Evolutionary conservation across 2,888 invertebrate genomes (phyloP).

Genomic region (Apotomis betuletana): DNA sequence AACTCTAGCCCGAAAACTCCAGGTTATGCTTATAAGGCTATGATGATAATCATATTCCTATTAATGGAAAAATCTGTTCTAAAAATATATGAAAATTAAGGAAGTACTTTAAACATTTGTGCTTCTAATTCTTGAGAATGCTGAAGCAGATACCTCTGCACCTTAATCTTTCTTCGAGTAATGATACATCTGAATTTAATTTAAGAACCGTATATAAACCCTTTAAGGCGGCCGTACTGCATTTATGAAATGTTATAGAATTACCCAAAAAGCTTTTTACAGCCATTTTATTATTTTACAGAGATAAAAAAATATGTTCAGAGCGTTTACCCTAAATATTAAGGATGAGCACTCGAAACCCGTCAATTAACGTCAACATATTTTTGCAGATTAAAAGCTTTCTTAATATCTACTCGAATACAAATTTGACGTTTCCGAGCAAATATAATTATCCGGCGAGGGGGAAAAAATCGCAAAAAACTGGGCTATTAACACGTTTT

Average conservation of each 20-base stretch:
- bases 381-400: conserved; percentile 13
- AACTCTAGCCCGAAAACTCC: too few relatives aligned
- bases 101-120: too few relatives aligned
- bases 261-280: not conserved
- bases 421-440: not conserved
- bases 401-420: conserved; percentile 7
- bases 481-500: not conserved
- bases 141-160: too few relatives aligned
- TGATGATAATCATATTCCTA: too few relatives aligned
- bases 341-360: not conserved
- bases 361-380: conserved; percentile 15
- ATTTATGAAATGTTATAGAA: not conserved
- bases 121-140: too few relatives aligned
- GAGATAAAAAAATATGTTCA: not conserved
- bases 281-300: not conserved
- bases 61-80: too few relatives aligned
- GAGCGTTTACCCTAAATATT: not conserved
- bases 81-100: too few relatives aligned
- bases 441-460: not conserved
- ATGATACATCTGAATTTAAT: too few relatives aligned
- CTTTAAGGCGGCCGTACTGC: not conserved
- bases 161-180: too few relatives aligned
- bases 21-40: too few relatives aligned
- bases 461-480: not conserved
- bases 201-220: too few relatives aligned